These are phyloP conservation scores for Notamacropus eugenii DNA, from an alignment of 2,797 vertebrate species.

Conservation along the genomic window DNA sequence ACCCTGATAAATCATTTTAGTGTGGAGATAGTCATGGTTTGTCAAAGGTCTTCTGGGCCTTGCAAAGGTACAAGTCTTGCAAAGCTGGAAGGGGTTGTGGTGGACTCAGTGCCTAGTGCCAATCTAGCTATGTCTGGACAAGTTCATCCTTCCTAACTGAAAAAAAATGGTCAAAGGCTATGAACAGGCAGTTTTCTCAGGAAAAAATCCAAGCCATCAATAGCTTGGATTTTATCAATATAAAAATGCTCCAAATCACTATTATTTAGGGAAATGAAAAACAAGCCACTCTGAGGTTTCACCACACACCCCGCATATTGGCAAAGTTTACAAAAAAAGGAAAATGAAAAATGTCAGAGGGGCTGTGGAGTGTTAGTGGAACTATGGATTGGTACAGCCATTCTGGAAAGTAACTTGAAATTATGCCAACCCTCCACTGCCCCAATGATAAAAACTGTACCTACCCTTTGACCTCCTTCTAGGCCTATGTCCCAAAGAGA, in stretches of 20 bases:
- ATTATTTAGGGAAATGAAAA: not conserved
- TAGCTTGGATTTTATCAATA: not conserved
- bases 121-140: not conserved
- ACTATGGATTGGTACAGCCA: no score
- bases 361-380: no score
- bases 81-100: not conserved
- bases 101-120: not conserved
- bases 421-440: not conserved
- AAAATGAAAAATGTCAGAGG: not conserved
- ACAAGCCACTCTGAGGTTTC: not conserved
- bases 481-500: not conserved
- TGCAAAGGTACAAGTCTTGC: not conserved
- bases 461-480: not conserved
- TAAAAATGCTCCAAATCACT: not conserved
- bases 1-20: not conserved
- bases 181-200: not conserved
- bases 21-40: not conserved
- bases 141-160: not conserved
- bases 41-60: not conserved
- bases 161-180: not conserved
- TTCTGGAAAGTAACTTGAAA: not conserved
- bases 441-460: not conserved
- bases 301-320: not conserved
- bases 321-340: not conserved
- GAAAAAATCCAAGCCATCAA: not conserved